Evolutionary conservation across 2,113 vertebrate genomes (phyloP).

Genomic region (Equus przewalskii): DNA sequence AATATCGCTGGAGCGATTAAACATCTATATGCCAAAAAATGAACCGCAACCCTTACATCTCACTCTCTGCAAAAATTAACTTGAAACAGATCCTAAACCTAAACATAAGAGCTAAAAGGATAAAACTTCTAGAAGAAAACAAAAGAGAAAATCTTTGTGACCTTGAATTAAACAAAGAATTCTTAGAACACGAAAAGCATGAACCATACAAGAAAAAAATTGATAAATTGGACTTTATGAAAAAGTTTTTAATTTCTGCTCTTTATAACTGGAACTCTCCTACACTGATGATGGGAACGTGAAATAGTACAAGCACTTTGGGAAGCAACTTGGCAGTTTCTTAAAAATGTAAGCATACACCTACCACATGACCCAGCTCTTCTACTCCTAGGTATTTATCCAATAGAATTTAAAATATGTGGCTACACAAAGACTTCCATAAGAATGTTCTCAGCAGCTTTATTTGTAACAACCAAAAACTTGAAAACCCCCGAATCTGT

Average conservation of each 20-base stretch:
- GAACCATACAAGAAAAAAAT: background rate
- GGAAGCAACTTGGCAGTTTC: background rate
- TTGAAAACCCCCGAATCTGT: background rate
- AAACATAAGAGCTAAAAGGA: background rate
- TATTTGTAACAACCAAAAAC: background rate
- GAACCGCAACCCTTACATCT: background rate
- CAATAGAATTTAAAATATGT: background rate
- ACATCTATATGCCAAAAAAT: background rate
- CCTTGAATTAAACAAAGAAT: background rate
- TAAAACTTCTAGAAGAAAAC: background rate
- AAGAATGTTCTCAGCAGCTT: background rate
- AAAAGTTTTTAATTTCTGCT: background rate
- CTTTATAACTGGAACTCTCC: background rate
- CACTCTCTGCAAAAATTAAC: background rate
- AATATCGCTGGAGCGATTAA: background rate
- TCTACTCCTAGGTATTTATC: background rate
- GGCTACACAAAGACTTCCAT: background rate
- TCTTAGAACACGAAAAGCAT: background rate
- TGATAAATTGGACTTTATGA: background rate
- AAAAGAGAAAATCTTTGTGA: background rate
- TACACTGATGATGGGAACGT: background rate
- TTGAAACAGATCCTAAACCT: background rate
- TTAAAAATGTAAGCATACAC: background rate
- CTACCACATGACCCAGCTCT: background rate
- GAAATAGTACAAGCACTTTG: background rate